phyloP scores from a whole-genome alignment of 2,113 vertebrate genomes.

The Petaurus breviceps region DNA sequence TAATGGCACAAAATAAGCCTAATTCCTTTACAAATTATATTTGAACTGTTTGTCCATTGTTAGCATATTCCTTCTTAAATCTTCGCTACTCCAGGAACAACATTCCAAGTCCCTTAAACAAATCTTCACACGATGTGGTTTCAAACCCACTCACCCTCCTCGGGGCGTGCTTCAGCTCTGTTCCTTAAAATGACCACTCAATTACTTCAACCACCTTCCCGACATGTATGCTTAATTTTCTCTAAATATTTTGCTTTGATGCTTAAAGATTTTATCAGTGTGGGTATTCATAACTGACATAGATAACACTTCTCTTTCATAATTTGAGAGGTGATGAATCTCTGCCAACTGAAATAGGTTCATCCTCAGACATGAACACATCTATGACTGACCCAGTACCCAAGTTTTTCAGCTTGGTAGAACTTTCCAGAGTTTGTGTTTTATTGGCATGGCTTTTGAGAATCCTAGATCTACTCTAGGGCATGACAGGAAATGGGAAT shows the following conservation, averaged over 20 bases:
- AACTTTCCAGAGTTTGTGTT: not conserved
- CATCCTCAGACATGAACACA: not conserved
- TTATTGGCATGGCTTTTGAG: not conserved
- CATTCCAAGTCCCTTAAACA: not conserved
- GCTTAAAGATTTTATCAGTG: not conserved
- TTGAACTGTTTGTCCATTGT: not conserved
- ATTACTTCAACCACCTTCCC: not conserved
- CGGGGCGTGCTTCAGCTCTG: not conserved
- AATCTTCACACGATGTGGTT: not conserved
- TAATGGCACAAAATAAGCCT: not conserved
- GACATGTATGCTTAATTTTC: not conserved
- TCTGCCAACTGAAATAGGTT: not conserved
- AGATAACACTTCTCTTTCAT: not conserved
- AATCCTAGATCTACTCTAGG: not conserved
- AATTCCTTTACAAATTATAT: not conserved
- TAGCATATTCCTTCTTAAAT: not conserved
- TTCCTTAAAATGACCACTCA: not conserved
- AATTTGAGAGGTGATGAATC: not conserved
- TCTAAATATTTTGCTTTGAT: not conserved
- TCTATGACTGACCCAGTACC: not conserved
- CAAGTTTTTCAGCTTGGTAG: not conserved
- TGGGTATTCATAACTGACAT: not conserved
- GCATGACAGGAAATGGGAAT: not conserved
- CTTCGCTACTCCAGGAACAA: not conserved
- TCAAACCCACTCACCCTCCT: not conserved